phyloP scores from a whole-genome alignment of 1,140 invertebrate genomes.

The Cotesia glomerata region DNA sequence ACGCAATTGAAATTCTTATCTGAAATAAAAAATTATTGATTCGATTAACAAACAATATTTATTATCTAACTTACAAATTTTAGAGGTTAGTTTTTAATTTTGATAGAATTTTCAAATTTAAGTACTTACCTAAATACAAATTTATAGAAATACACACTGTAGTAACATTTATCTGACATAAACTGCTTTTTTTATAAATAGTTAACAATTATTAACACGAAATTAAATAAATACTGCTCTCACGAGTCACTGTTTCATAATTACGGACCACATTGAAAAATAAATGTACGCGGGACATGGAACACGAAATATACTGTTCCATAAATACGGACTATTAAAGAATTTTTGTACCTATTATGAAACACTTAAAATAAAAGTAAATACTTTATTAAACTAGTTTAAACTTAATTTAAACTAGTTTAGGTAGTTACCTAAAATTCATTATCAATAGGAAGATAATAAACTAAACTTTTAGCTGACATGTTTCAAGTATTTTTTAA shows the following conservation, averaged over 20 bases:
- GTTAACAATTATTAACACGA: not conserved
- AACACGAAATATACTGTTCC: not conserved
- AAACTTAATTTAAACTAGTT: no score
- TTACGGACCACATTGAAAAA: not conserved
- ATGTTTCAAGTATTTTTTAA: not conserved
- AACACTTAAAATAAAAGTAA: not conserved
- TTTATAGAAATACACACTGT: not conserved
- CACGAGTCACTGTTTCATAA: not conserved
- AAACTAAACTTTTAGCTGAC: not conserved
- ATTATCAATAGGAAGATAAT: not conserved
- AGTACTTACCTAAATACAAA: not conserved
- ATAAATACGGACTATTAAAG: not conserved
- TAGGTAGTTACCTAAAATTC: not conserved
- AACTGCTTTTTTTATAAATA: constrained; percentile 1
- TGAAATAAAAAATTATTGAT: not conserved
- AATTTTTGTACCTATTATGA: not conserved
- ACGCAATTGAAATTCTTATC: not conserved
- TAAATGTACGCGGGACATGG: not conserved
- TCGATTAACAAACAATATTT: not conserved
- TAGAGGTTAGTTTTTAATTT: not conserved
- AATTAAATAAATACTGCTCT: not conserved
- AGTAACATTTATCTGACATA: not conserved
- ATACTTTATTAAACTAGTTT: not conserved
- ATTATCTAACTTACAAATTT: not conserved
- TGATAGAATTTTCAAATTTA: not conserved